Conservation (phyloP, 2,888 invertebrate genomes). For the Meteorus colon region DNA sequence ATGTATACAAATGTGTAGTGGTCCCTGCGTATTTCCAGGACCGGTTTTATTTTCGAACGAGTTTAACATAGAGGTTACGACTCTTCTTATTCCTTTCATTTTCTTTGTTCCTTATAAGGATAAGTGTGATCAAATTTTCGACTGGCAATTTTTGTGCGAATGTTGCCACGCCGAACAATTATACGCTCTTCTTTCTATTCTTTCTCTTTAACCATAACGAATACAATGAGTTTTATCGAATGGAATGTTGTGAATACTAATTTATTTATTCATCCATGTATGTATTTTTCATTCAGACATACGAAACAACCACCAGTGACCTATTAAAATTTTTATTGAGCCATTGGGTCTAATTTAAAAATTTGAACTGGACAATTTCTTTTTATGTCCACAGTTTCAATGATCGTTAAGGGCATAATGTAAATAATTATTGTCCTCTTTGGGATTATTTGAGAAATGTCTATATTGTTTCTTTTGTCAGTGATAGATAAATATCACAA, state of each 20-base stretch:
- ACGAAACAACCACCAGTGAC: not conserved
- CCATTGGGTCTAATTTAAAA: not conserved
- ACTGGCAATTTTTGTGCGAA: not conserved
- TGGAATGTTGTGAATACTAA: not conserved
- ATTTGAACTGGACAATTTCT: not conserved
- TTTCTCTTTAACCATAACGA: not conserved
- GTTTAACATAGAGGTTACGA: conserved; percentile 29
- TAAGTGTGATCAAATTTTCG: conserved; percentile 3
- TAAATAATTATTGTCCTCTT: not conserved
- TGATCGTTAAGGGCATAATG: not conserved
- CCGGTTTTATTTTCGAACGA: conserved; percentile 43
- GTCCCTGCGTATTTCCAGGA: conserved; percentile 30
- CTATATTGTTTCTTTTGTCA: not conserved
- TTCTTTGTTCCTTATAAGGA: conserved; percentile 6
- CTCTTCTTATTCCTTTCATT: conserved; percentile 13
- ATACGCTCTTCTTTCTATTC: not conserved
- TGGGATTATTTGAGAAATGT: not conserved
- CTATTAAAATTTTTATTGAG: not conserved
- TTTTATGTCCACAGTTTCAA: not conserved
- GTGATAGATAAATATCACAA: not conserved
- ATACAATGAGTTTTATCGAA: not conserved
- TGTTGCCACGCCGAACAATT: not conserved
- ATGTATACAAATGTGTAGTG: conserved; percentile 6
- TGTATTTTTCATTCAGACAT: not conserved
- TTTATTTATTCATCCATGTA: not conserved